Percentiles rank a stretch among this genome's conserved stretches.
Evolutionary conservation across 30 jellyfish, hydroid and myxozoan genomes (phyloP).

Genomic region (Catostylus mosaicus): DNA sequence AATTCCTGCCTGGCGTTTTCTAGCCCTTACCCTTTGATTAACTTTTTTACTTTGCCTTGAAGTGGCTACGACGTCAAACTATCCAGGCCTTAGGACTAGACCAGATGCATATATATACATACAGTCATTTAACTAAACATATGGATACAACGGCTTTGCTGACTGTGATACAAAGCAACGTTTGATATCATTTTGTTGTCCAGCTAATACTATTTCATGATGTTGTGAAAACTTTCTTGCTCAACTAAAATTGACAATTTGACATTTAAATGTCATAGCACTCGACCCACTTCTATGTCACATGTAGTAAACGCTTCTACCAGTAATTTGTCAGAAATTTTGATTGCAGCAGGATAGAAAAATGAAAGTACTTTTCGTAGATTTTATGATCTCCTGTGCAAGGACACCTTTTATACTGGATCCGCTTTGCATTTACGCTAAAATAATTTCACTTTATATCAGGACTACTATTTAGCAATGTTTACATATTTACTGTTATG

Average conservation of each 20-base stretch:
- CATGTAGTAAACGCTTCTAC: neutral
- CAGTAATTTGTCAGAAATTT: neutral
- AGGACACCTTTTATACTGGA: neutral
- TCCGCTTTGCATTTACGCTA: neutral
- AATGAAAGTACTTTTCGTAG: constrained; percentile 25
- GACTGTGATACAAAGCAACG: no score
- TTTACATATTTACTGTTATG: neutral
- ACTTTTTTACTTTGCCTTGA: no score
- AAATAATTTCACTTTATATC: neutral
- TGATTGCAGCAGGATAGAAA: constrained; percentile 35
- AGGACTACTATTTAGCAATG: neutral
- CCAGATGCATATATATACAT: no score
- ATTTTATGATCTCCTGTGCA: constrained; percentile 7
- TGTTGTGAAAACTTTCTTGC: constrained; percentile 14
- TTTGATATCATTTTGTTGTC: no score
- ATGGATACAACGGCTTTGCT: no score
- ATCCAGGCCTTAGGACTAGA: no score
- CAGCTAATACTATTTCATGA: constrained; percentile 22
- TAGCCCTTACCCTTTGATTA: no score
- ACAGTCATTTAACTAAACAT: no score
- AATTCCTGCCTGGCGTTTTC: constrained; percentile 32
- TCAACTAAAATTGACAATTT: constrained; percentile 7
- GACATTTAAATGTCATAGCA: constrained; percentile 31
- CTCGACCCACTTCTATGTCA: constrained; percentile 45
- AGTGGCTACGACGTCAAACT: no score